phyloP scores from a whole-genome alignment of 1,140 invertebrate species.

The Drosophila fuyamai region DNA sequence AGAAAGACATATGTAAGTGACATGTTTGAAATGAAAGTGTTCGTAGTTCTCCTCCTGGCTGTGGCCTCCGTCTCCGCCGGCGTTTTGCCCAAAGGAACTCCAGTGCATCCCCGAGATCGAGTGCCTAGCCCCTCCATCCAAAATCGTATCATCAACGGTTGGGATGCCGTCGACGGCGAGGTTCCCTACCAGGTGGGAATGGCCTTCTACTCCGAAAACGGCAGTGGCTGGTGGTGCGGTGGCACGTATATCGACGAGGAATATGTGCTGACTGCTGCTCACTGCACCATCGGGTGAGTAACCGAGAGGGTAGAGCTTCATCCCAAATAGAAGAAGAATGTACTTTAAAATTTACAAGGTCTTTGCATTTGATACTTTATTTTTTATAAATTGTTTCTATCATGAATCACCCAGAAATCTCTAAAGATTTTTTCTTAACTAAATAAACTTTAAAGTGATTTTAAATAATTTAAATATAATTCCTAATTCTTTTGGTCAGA shows the following conservation, averaged over 20 bases:
- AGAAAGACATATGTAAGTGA: constrained; percentile 13
- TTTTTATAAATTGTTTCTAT: no score
- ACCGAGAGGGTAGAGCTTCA: no score
- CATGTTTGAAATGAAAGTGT: constrained; percentile 36
- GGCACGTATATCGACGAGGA: constrained; percentile 86
- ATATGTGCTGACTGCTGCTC: constrained; percentile 87
- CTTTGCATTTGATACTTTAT: no score
- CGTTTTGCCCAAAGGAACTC: constrained; percentile 6
- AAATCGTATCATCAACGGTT: constrained; percentile 67
- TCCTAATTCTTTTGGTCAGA: no score
- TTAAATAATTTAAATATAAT: no score
- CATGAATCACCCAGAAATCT: no score
- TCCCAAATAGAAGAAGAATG: no score
- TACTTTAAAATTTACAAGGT: no score
- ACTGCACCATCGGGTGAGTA: constrained; percentile 84
- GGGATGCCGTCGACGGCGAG: constrained; percentile 75
- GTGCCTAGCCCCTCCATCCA: constrained; percentile 22
- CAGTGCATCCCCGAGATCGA: constrained; percentile 36
- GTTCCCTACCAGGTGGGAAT: constrained; percentile 85
- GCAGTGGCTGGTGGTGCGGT: constrained; percentile 86
- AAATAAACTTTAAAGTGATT: no score
- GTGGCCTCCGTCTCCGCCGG: constrained; percentile 35
- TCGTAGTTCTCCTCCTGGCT: constrained; percentile 47
- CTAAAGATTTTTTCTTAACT: no score
- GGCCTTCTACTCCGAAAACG: constrained; percentile 36